Base-by-base conservation (phyloP, 1,140 invertebrate genomes). In the Charaxes varanes region DNA sequence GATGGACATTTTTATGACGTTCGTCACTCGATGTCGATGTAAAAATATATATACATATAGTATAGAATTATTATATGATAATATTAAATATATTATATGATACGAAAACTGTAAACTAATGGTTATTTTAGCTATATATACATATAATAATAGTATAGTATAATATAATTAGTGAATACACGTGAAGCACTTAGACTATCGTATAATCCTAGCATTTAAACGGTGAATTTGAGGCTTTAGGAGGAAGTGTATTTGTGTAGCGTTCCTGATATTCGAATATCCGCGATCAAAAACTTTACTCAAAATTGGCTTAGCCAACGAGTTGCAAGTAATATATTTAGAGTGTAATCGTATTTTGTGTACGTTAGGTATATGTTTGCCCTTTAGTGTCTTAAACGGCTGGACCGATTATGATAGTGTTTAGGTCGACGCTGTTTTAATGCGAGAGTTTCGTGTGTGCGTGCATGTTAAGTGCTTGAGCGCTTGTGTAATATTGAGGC, bases 81-180 rank as follows among this genome's bases (percentile, higher is more conserved):
- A 53, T 50, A 50, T 26, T 36, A 54, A 36, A 56, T 42, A 35
- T 46, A 47, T 48, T 26, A 35, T 33, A 45, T 50, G 36, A 49
- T n/a, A n/a, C n/a, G n/a, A 41, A 53, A 52, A 58, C 40, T 58
- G 57, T 61, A 53, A 58, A 63, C 31, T 67, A 58, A 58, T 54
- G 44, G 30, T 52, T 47, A 57, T 44, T 35, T 33, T 61, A 61
- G 43, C 17, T 34, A 33, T 63, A 21, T 34, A 27, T 17, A 33
- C 18, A 23, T 23, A 41, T 41, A 28, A 12, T 27, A 12, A 11
- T 27, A 12, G 8, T 27, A 27, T 5, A 27, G 24, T 23, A 27
- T 13, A 10, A 30, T 18, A 38, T 33, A 13, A 18, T 10, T 26
- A 36, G 21, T 24, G 8, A 37, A 31, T 11, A 41, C 26, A 28